phyloP scores from a whole-genome alignment of 1,140 invertebrate genomes.

The Trachymyrmex septentrionalis region DNA sequence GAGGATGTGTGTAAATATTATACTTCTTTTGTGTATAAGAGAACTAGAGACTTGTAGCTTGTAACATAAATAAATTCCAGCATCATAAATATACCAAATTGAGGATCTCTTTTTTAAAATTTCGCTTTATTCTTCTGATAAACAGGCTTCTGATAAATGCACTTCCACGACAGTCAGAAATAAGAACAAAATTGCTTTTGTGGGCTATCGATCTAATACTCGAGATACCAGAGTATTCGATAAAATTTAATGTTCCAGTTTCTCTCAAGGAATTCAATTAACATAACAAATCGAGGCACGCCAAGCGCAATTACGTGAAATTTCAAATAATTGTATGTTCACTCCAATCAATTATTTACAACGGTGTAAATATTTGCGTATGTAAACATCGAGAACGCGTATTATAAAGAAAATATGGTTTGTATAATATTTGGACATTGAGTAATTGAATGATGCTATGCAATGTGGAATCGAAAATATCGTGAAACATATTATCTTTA shows the following conservation, averaged over 20 bases:
- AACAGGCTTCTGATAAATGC: constrained; percentile 47
- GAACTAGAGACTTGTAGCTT: not conserved
- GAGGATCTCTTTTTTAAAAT: constrained; percentile 26
- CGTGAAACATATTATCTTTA: not conserved
- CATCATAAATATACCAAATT: not conserved
- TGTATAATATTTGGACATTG: constrained; percentile 34
- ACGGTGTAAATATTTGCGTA: constrained; percentile 33
- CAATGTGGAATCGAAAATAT: not conserved
- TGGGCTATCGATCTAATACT: constrained; percentile 35
- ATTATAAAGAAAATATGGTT: constrained; percentile 32
- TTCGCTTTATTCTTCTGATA: constrained; percentile 36
- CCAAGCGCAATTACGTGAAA: constrained; percentile 38
- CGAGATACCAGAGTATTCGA: constrained; percentile 27
- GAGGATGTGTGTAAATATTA: not conserved
- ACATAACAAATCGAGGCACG: constrained; percentile 39
- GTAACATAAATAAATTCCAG: not conserved
- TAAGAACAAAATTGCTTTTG: constrained; percentile 24
- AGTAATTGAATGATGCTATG: constrained; percentile 16
- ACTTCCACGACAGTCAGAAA: constrained; percentile 9
- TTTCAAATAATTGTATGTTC: constrained; percentile 29
- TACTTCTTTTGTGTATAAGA: not conserved
- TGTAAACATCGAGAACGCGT: constrained; percentile 29
- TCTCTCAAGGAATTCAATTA: constrained; percentile 45
- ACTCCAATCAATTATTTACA: constrained; percentile 38
- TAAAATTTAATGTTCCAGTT: constrained; percentile 38